Evolutionary conservation across 2,113 vertebrate species (phyloP).

Genomic region (Felis catus): DNA sequence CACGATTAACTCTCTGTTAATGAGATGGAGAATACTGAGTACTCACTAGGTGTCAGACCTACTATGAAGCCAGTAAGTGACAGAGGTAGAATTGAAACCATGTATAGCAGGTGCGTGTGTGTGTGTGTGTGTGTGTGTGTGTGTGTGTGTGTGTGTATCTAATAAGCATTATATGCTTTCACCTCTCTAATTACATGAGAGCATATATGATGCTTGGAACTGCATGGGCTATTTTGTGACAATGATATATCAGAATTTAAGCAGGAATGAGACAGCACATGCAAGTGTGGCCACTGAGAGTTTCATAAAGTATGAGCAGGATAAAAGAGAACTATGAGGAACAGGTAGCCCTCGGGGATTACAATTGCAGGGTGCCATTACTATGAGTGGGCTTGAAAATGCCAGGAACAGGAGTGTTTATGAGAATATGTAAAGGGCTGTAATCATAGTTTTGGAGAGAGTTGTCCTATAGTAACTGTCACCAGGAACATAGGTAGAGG

Average conservation of each 20-base stretch:
- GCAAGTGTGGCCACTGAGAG: not conserved
- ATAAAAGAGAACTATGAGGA: not conserved
- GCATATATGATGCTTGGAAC: not conserved
- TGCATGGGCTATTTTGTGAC: not conserved
- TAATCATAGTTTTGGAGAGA: not conserved
- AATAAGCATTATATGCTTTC: not conserved
- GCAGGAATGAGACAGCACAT: not conserved
- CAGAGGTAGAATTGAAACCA: not conserved
- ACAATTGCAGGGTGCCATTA: not conserved
- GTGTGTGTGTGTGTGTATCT: no score
- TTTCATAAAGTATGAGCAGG: not conserved
- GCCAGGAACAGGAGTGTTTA: not conserved
- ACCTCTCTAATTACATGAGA: not conserved
- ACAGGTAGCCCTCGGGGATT: not conserved
- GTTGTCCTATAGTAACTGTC: not conserved
- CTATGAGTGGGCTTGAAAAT: not conserved
- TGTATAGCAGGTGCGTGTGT: not conserved
- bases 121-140: no score
- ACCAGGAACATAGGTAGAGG: not conserved
- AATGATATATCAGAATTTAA: not conserved
- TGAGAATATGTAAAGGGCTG: not conserved
- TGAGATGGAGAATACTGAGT: not conserved
- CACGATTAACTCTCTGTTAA: not conserved
- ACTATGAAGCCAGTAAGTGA: not conserved
- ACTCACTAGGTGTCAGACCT: not conserved